phyloP scores from a whole-genome alignment of 2,888 invertebrate species.

The Acleris laterana region DNA sequence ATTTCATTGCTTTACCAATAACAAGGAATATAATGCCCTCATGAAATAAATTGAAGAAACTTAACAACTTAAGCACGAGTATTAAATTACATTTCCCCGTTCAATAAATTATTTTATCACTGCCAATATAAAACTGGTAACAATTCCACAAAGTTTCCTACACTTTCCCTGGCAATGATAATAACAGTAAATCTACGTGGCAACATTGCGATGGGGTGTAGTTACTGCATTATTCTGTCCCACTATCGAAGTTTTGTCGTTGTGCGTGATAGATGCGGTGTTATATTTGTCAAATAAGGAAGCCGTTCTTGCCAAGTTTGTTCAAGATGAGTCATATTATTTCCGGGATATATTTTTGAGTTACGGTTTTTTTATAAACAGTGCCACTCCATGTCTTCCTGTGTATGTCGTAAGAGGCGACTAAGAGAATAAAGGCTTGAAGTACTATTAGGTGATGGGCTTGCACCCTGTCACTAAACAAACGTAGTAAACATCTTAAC shows the following conservation, averaged over 20 bases:
- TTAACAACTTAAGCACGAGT: slow-evolving; percentile 44
- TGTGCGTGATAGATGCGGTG: slow-evolving; percentile 36
- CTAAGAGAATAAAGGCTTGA: no score
- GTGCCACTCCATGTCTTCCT: no score
- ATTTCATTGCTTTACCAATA: background rate
- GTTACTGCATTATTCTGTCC: slow-evolving; percentile 46
- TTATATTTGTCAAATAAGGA: slow-evolving; percentile 38
- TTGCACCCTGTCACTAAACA: no score
- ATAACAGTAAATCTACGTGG: slow-evolving; percentile 72
- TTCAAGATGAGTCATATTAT: slow-evolving; percentile 19
- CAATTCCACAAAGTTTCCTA: slow-evolving; percentile 59
- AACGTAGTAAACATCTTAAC: no score
- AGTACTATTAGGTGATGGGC: no score
- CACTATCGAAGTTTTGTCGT: slow-evolving; percentile 41
- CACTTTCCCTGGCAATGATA: slow-evolving; percentile 73
- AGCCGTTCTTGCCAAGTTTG: slow-evolving; percentile 19
- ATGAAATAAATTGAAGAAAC: slow-evolving; percentile 43
- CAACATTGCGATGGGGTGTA: slow-evolving; percentile 43
- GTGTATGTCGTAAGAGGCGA: no score
- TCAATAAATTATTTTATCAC: slow-evolving; percentile 72
- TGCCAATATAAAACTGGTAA: slow-evolving; percentile 60
- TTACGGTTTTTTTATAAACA: slow-evolving; percentile 13
- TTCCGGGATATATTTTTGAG: slow-evolving; percentile 13
- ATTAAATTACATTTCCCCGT: slow-evolving; percentile 44
- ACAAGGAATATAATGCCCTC: background rate